These are phyloP conservation scores for Sus cebifrons DNA, from an alignment of 2,797 vertebrate species.

Conservation along the genomic window DNA sequence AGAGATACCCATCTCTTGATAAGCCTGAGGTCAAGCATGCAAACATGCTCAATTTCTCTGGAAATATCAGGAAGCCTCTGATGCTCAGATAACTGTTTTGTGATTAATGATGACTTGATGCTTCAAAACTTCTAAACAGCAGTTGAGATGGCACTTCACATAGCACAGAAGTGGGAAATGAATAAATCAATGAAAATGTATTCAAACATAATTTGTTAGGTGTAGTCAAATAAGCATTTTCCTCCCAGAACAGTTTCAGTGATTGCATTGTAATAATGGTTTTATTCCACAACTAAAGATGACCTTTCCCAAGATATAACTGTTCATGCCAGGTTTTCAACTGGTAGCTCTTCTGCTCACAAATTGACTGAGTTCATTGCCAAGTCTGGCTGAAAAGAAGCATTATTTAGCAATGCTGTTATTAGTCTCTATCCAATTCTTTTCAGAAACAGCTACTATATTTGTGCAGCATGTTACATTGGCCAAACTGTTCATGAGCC, in stretches of 20 bases:
- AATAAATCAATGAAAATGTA: slow-evolving; percentile 16
- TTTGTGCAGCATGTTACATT: background rate
- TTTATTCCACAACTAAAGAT: slow-evolving; percentile 25
- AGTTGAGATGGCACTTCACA: slow-evolving; percentile 31
- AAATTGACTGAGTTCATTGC: slow-evolving; percentile 54
- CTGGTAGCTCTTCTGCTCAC: background rate
- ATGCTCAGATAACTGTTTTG: background rate
- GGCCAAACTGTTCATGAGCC: background rate
- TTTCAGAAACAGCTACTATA: slow-evolving; percentile 43
- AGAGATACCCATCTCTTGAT: background rate
- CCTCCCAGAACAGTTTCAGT: slow-evolving; percentile 5
- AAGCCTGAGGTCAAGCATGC: background rate
- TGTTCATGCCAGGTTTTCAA: slow-evolving; percentile 61
- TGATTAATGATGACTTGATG: slow-evolving; percentile 26
- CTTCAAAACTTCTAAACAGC: slow-evolving; percentile 21
- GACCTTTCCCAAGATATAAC: background rate
- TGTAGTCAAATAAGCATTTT: slow-evolving; percentile 11
- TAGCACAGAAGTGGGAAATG: background rate
- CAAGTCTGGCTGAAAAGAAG: slow-evolving; percentile 43
- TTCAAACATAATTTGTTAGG: slow-evolving; percentile 33
- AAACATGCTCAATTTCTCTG: background rate
- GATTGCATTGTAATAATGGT: background rate
- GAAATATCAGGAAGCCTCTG: background rate
- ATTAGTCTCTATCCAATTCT: background rate
- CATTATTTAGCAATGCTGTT: background rate